Evolutionary conservation across 2,113 vertebrate species (phyloP).

Genomic region (Pterocles orientalis): DNA sequence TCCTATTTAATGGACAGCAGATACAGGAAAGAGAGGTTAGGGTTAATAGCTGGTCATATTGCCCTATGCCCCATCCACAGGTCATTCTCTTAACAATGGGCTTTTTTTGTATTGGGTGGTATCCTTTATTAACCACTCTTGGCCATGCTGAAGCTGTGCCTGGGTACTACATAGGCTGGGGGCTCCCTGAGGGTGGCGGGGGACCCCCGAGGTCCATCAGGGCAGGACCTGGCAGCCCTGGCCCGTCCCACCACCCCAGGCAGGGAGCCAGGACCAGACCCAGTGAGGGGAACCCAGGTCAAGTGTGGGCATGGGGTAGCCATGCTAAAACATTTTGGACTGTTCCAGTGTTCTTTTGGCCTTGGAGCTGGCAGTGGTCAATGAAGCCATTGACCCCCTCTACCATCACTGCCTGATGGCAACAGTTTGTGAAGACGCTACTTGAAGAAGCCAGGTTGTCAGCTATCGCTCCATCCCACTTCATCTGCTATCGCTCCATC

Average conservation of each 20-base stretch:
- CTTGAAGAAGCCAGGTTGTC: not conserved
- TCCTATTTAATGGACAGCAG: not conserved
- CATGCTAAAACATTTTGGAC: not conserved
- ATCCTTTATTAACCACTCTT: not conserved
- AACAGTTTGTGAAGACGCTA: not conserved
- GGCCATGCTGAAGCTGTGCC: not conserved
- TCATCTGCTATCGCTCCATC: not conserved
- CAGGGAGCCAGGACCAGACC: not conserved
- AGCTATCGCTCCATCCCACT: not conserved
- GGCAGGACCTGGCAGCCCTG: not conserved
- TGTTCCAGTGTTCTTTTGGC: not conserved
- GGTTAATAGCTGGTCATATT: not conserved
- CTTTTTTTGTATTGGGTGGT: too few relatives aligned
- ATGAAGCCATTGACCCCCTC: accelerated
- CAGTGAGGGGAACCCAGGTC: not conserved
- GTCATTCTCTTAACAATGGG: not conserved
- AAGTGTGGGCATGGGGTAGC: not conserved
- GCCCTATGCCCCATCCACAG: not conserved
- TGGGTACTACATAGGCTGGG: too few relatives aligned
- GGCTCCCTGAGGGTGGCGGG: not conserved
- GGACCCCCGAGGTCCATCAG: not conserved
- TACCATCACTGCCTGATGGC: not conserved
- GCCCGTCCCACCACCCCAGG: too few relatives aligned
- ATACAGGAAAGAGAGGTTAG: not conserved
- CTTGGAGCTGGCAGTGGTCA: not conserved